These are phyloP conservation scores for Thinocorus orbignyianus DNA, from an alignment of 2,113 vertebrate genomes.

Conservation along the genomic window DNA sequence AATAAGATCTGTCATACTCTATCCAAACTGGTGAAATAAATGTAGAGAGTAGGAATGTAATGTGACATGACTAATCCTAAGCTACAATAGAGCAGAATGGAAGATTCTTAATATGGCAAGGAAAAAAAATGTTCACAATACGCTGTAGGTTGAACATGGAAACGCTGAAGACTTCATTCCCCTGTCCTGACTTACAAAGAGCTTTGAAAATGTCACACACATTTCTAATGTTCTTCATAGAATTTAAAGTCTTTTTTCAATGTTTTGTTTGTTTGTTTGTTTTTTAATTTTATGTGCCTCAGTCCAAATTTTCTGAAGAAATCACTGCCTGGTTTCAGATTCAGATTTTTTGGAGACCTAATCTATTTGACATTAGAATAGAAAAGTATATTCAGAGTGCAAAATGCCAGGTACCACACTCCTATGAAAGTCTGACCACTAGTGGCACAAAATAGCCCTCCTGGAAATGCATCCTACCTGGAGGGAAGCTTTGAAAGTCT, in stretches of 20 bases:
- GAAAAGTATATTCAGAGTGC: neutral
- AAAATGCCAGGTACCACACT: neutral
- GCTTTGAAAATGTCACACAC: neutral
- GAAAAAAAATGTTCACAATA: neutral
- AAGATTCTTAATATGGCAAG: neutral
- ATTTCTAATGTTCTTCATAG: neutral
- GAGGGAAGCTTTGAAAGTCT: neutral
- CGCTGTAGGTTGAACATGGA: neutral
- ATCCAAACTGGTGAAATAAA: slow-evolving; percentile 62
- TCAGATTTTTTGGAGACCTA: neutral
- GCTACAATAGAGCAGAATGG: neutral
- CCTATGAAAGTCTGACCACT: neutral
- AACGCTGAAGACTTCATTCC: neutral
- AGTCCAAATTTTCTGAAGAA: neutral
- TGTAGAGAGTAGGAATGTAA: slow-evolving; percentile 46
- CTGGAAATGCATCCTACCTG: neutral
- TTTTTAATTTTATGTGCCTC: neutral
- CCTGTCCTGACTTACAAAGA: neutral
- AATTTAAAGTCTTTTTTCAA: neutral
- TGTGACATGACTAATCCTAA: slow-evolving; percentile 50
- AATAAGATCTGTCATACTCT: slow-evolving; percentile 58
- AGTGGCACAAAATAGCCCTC: neutral
- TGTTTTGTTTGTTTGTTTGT: neutral
- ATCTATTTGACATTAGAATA: neutral
- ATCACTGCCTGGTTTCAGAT: neutral